Conservation (phyloP, 1,140 invertebrate genomes). For the Hestina assimilis region DNA sequence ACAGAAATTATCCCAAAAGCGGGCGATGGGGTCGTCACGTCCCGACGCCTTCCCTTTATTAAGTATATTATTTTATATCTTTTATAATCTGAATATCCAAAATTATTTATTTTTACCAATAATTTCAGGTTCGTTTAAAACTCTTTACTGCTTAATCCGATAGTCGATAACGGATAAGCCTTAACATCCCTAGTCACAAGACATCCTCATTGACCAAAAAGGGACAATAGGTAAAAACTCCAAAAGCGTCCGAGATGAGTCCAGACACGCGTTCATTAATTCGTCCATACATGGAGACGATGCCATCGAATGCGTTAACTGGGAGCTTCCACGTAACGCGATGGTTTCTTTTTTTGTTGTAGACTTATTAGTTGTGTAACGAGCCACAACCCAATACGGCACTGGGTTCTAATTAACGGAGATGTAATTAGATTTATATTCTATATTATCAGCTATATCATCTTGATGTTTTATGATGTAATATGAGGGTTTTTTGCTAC, state of each 20-base stretch:
- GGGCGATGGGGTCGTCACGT: too few species aligned
- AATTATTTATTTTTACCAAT: too few species aligned
- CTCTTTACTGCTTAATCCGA: too few species aligned
- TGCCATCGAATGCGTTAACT: conserved; percentile 17
- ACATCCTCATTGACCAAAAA: not conserved
- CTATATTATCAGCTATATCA: not conserved
- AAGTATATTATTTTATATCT: too few species aligned
- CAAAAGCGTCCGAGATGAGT: conserved; percentile 18
- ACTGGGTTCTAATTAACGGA: not conserved
- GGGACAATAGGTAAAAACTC: conserved; percentile 35
- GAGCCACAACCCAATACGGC: not conserved
- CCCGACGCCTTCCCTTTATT: too few species aligned
- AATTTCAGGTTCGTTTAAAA: too few species aligned
- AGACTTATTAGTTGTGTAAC: not conserved
- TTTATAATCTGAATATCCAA: too few species aligned
- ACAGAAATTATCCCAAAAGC: too few species aligned
- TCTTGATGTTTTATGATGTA: too few species aligned
- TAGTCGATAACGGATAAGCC: too few species aligned
- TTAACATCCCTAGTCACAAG: too few species aligned
- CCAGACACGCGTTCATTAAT: conserved; percentile 37
- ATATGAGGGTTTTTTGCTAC: too few species aligned
- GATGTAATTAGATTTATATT: conserved; percentile 1
- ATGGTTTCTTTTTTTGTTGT: not conserved
- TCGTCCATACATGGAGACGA: conserved; percentile 35
- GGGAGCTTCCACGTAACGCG: conserved; percentile 11